phyloP scores from a whole-genome alignment of 2,888 invertebrate genomes.

The Drosophila maculinotata region DNA sequence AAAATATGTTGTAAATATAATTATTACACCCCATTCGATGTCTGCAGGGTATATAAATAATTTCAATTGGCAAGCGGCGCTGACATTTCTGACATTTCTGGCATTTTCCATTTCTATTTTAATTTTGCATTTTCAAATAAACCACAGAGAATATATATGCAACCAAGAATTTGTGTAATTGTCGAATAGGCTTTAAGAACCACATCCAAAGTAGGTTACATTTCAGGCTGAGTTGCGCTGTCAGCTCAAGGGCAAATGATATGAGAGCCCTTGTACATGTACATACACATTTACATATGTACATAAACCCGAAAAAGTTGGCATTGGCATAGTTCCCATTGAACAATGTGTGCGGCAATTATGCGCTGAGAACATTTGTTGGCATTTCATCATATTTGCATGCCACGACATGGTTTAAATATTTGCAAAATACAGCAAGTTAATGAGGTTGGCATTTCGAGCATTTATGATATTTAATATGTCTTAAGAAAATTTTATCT shows the following conservation, averaged over 20 bases:
- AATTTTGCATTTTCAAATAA: constrained; percentile 32
- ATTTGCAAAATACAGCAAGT: constrained; percentile 20
- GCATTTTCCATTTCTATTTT: constrained; percentile 38
- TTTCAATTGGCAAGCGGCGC: constrained; percentile 9
- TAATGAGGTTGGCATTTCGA: background rate
- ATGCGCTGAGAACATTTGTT: constrained; percentile 49
- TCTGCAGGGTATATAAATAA: background rate
- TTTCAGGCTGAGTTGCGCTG: constrained; percentile 34
- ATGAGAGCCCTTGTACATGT: background rate
- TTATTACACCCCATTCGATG: background rate
- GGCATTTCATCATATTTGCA: constrained; percentile 47
- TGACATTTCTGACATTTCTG: constrained; percentile 21
- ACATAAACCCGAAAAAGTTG: constrained; percentile 30
- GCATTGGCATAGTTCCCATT: constrained; percentile 73
- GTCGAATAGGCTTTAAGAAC: constrained; percentile 40
- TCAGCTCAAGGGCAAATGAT: constrained; percentile 62
- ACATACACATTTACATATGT: constrained; percentile 11
- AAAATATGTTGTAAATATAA: background rate
- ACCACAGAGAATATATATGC: constrained; percentile 13
- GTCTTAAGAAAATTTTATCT: too few relatives aligned
- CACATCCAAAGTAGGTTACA: constrained; percentile 10
- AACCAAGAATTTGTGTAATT: constrained; percentile 27
- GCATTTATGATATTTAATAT: constrained; percentile 1
- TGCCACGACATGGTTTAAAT: constrained; percentile 38
- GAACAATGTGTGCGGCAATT: constrained; percentile 62